phyloP scores from a whole-genome alignment of 2,888 invertebrate genomes.

The Latrodectus elegans region DNA sequence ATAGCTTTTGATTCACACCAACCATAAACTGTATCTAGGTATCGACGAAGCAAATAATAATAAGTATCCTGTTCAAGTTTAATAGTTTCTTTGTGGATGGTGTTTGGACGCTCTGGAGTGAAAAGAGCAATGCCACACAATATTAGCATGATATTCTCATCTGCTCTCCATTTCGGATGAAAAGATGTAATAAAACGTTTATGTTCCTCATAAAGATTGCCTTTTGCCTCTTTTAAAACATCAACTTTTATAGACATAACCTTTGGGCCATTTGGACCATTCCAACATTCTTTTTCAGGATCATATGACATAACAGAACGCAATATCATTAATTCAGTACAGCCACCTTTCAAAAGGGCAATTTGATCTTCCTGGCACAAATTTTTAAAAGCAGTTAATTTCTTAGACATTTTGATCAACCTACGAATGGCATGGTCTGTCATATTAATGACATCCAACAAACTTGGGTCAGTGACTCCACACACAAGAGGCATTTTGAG shows the following conservation, averaged over 20 bases:
- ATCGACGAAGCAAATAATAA: constrained; percentile 70
- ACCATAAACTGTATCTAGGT: constrained; percentile 68
- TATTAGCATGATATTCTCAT: constrained; percentile 92
- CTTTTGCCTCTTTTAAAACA: constrained; percentile 90
- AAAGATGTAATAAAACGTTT: constrained; percentile 89
- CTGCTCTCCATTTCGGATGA: constrained; percentile 87
- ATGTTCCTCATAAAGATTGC: constrained; percentile 89
- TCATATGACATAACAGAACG: constrained; percentile 94
- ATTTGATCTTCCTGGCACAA: constrained; percentile 97
- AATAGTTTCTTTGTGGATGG: constrained; percentile 84
- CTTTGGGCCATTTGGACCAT: constrained; percentile 78
- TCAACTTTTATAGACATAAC: constrained; percentile 87
- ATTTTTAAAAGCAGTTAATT: constrained; percentile 86
- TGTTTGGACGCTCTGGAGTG: constrained; percentile 85
- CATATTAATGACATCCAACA: constrained; percentile 90
- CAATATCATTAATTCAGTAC: constrained; percentile 96
- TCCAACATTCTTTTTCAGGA: constrained; percentile 91
- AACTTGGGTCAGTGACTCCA: constrained; percentile 75
- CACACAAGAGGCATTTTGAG: constrained; percentile 84
- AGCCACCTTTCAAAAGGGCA: constrained; percentile 90
- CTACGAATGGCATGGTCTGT: constrained; percentile 93
- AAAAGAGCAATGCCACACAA: constrained; percentile 93
- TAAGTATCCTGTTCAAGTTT: constrained; percentile 70
- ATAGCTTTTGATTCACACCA: constrained; percentile 67
- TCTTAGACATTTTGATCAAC: constrained; percentile 80